Evolutionary conservation across 2,113 vertebrate genomes (phyloP), one percentile per base, ranked within the genome.

Genomic region (Solea senegalensis): DNA sequence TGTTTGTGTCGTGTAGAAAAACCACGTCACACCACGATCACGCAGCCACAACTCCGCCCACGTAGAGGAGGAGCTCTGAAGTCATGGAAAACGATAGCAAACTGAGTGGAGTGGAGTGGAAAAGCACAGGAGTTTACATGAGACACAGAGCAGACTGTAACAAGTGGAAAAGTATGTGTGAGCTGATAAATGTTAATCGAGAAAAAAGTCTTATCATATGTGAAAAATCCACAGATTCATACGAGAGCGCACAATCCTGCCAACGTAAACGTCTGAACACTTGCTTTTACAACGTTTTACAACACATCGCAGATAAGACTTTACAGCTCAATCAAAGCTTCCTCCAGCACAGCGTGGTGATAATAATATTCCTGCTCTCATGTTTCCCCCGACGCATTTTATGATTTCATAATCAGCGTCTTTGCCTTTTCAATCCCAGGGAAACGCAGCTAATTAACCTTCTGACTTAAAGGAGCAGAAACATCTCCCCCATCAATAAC

Each of bases 371-470:
- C 40, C 69, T 51, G 44, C 1, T 68, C 83, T 83, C 45, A 9
- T 49, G 51, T 76, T 65, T 86, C 85, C 84, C 82, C 0, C 4
- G 72, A 80, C 77, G 63, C 52, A 57, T 74, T 64, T 78, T 82
- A 61, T 69, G 81, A 74, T 86, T 78, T 88, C 89, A 91, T 91
- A 81, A 88, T 34, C 34, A 34, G 90, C 80, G 88, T 90, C 77
- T 90, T 82, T 87, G 82, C 79, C 55, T 72, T 82, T 82, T 80
- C 76, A 90, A 76, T 93, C 92, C 91, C 92, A 86, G 27, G 65
- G 91, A 91, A 92, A 92, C 91, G 78, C 62, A 87, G 88, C 90
- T 92, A 88, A 93, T 93, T 93, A 94, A 91, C 92, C 92, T 91
- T 90, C 84, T 88, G 91, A 88, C 87, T 86, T 86, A 76, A 85